These are phyloP conservation scores for Desmophyllum pertusum DNA, from an alignment of 92 coral and sea anemone genomes.

Conservation along the genomic window DNA sequence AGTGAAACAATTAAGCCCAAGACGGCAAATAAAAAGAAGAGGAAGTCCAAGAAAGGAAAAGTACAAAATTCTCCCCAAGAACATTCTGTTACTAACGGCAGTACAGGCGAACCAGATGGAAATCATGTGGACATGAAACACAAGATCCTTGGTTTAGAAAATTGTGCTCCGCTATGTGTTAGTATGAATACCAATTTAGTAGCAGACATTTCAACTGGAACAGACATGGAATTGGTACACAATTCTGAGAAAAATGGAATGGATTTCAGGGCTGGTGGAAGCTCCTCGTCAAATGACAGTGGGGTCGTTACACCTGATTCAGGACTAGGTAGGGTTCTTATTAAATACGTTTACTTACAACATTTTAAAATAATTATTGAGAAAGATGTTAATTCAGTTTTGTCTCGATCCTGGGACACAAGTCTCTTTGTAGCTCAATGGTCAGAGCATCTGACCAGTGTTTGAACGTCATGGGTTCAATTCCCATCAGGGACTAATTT, in stretches of 20 bases:
- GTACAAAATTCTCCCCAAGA: background rate
- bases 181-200: constrained; percentile 52
- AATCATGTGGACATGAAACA: constrained; percentile 22
- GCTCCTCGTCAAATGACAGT: constrained; percentile 28
- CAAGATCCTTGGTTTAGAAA: constrained; percentile 43
- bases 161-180: constrained; percentile 39
- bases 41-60: constrained; percentile 63
- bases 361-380: background rate
- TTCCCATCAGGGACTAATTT: no score
- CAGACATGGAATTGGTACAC: background rate
- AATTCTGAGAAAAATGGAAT: background rate
- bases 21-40: constrained; percentile 45
- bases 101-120: background rate
- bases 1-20: constrained; percentile 17
- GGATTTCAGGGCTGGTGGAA: constrained; percentile 10
- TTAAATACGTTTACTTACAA: background rate
- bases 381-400: background rate
- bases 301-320: constrained; percentile 39
- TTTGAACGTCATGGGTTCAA: no score
- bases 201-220: constrained; percentile 57
- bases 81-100: background rate
- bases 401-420: no score
- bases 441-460: no score
- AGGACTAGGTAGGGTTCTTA: constrained; percentile 13
- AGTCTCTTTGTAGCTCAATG: no score